Percentiles rank a stretch among this genome's conserved stretches.
phyloP scores from a whole-genome alignment of 2,888 invertebrate species.

The Serripes groenlandicus region DNA sequence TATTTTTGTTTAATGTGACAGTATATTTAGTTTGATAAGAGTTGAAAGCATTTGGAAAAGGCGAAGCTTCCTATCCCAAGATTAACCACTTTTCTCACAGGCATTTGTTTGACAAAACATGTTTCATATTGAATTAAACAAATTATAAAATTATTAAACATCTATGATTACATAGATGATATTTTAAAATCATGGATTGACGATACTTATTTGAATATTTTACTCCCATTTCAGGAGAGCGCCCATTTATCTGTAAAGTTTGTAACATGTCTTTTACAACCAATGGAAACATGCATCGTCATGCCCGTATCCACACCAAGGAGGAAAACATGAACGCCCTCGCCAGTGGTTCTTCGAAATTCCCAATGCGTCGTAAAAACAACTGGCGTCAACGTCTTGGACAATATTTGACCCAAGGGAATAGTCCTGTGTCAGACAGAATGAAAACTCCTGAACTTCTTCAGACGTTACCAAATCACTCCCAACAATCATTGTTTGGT shows the following conservation, averaged over 20 bases:
- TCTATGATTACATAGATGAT: too few species aligned
- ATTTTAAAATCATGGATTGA: too few species aligned
- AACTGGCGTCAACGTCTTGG: conserved; percentile 65
- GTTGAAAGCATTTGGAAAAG: too few species aligned
- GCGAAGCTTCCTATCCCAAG: too few species aligned
- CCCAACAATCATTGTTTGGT: conserved; percentile 62
- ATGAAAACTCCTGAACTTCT: conserved; percentile 52
- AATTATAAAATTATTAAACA: too few species aligned
- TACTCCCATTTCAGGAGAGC: conserved; percentile 89
- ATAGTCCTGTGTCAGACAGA: conserved; percentile 54
- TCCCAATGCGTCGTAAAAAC: conserved; percentile 57
- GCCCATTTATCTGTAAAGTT: conserved; percentile 92
- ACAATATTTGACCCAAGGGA: conserved; percentile 44
- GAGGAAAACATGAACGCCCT: conserved; percentile 69
- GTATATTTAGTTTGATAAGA: too few species aligned
- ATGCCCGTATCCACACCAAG: conserved; percentile 91
- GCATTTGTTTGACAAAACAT: too few species aligned
- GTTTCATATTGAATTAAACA: too few species aligned
- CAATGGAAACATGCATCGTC: conserved; percentile 95
- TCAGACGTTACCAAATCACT: conserved; percentile 61
- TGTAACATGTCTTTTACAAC: conserved; percentile 94
- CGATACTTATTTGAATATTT: not conserved
- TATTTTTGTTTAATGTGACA: too few species aligned
- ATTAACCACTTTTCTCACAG: too few species aligned
- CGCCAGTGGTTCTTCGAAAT: conserved; percentile 45